Evolutionary conservation across 2,888 invertebrate species (phyloP).

Genomic region (Philaethria dido): DNA sequence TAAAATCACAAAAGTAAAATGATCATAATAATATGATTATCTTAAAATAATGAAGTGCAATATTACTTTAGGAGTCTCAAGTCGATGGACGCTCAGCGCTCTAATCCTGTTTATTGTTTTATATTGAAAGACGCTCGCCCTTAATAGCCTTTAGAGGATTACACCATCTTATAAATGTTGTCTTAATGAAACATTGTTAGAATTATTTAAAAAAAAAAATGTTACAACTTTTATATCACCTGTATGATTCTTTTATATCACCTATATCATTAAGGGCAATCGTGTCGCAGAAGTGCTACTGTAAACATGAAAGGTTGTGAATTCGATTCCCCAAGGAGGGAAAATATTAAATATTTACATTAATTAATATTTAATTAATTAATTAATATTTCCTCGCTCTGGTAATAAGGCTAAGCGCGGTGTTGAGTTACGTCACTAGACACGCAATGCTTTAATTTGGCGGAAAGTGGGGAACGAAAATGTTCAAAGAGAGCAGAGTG

Average conservation of each 20-base stretch:
- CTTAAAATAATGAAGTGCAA: conserved; percentile 18
- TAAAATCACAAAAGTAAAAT: conserved; percentile 5
- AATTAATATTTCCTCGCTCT: too few species aligned
- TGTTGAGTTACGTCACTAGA: too few species aligned
- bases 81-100: conserved; percentile 7
- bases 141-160: conserved; percentile 14
- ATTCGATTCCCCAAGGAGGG: too few species aligned
- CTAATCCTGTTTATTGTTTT: conserved; percentile 26
- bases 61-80: neutral
- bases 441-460: too few species aligned
- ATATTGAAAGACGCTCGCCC: conserved; percentile 13
- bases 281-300: too few species aligned
- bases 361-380: too few species aligned
- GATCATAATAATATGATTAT: conserved; percentile 9
- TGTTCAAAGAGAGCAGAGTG: too few species aligned
- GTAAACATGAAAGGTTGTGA: too few species aligned
- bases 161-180: conserved; percentile 1
- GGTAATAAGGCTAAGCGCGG: too few species aligned
- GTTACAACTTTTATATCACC: conserved; percentile 34
- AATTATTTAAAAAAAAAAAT: neutral
- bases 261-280: too few species aligned
- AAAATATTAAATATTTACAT: too few species aligned
- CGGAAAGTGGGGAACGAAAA: too few species aligned
- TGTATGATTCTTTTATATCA: neutral
- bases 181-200: conserved; percentile 7